phyloP scores from a whole-genome alignment of 1,140 invertebrate species.

The Anoplophora glabripennis region DNA sequence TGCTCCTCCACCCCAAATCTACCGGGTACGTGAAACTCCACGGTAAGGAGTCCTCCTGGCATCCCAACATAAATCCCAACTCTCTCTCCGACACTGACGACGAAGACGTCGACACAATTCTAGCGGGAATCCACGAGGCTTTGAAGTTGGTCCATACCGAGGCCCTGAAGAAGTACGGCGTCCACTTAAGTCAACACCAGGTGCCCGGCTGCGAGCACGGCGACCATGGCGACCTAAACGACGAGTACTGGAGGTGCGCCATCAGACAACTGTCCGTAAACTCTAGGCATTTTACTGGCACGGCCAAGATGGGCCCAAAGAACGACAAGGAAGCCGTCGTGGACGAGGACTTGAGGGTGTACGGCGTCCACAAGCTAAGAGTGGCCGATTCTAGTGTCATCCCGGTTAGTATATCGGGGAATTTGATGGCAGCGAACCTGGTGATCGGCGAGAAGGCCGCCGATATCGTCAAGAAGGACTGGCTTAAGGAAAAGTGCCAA shows the following conservation, averaged over 20 bases:
- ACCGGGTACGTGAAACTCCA: constrained; percentile 58
- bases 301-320: constrained; percentile 69
- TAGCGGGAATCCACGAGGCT: constrained; percentile 27
- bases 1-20: constrained; percentile 69
- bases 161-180: constrained; percentile 25
- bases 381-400: constrained; percentile 75
- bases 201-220: constrained; percentile 31
- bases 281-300: constrained; percentile 67
- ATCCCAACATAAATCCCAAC: constrained; percentile 64
- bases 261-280: constrained; percentile 57
- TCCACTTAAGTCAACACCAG: constrained; percentile 12
- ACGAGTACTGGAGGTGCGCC: constrained; percentile 43
- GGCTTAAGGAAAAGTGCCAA: constrained; percentile 38
- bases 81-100: constrained; percentile 55
- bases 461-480: constrained; percentile 69
- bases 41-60: constrained; percentile 58
- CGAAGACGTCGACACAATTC: constrained; percentile 41
- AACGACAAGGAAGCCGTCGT: constrained; percentile 54
- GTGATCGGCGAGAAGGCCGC: constrained; percentile 87
- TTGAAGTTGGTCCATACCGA: constrained; percentile 20
- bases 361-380: constrained; percentile 56
- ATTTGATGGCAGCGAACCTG: constrained; percentile 68
- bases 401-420: constrained; percentile 65
- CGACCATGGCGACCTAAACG: constrained; percentile 25
- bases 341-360: constrained; percentile 49